Base-by-base conservation (phyloP, 2,888 invertebrate genomes). In the Druceiella hillmani region DNA sequence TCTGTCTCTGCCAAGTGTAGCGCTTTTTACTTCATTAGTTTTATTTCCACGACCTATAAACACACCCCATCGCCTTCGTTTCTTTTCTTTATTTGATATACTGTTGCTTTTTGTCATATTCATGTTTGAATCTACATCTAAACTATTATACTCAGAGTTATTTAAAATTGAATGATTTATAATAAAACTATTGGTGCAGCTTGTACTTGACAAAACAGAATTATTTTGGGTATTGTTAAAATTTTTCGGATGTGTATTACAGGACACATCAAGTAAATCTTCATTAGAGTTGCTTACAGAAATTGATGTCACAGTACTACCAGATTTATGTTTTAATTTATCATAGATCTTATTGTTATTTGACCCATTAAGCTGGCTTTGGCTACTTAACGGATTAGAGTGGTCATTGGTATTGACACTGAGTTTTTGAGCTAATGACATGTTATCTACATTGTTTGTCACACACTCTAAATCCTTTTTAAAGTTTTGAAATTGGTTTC, bases 1-100 rank as follows among this genome's bases (percentile, higher is more conserved):
- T 46, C 77, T 73, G 44, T 82, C 81, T 41, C 84, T 66, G 0
- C 83, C 83, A 32, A 84, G 57, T 3, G 84, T 83, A 0, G 83
- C 83, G 44, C 81, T 79, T 49, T 83, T 76, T 41, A 72, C 71
- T 46, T 76, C 68, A 26, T 63, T 68, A 4, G 62, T 60, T 50
- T 81, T 81, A 44, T 68, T 69, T 41, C 72, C 72, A 11, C 83
- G 71, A 2, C 79, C 79, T 57, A 82, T 79, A 41, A 84, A 73
- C 52, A 84, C 74, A 9, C 80, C 82, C 82, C 83, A 83, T 12
- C 81, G 61, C 43, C 79, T 72, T 40, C 76, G 62, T 45, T 78
- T 76, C 58, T 79, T 79, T 61, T 79, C 75, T 55, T 83, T 77
- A 26, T 57, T 55, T 31, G 60, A 62, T 34, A 65, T 50, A 46